Percentiles rank a stretch among this genome's conserved stretches.
Conservation (phyloP, 37 sponge, comb jelly and placozoan species). For the Chondrosia reniformis region DNA sequence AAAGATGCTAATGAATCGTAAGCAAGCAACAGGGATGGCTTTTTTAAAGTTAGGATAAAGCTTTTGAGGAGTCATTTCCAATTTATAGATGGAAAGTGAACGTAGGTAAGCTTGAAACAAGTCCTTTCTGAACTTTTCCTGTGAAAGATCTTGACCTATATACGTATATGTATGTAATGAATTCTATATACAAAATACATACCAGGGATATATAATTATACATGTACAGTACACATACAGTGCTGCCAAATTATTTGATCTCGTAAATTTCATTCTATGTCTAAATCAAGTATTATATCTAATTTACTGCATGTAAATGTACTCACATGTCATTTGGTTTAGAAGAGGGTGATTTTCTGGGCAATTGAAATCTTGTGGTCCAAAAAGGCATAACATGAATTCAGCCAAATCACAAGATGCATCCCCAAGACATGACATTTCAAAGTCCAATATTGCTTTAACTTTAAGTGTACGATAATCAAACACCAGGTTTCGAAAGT, state of each 20-base stretch:
- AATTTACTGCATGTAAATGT: neutral
- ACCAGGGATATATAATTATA: neutral
- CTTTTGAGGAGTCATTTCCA: neutral
- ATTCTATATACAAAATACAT: neutral
- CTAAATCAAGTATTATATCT: neutral
- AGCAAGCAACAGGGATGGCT: slow-evolving; percentile 1
- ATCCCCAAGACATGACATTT: slow-evolving; percentile 7
- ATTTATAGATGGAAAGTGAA: neutral
- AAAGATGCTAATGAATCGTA: neutral
- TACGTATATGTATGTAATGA: neutral
- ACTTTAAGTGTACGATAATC: neutral
- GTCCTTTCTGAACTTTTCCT: neutral
- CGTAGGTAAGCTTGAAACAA: neutral
- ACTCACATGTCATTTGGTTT: too few relatives aligned
- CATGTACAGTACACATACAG: neutral
- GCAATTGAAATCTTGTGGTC: neutral
- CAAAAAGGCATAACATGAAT: neutral
- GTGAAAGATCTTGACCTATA: neutral
- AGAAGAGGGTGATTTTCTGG: neutral
- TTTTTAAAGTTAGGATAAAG: neutral
- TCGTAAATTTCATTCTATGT: too few relatives aligned
- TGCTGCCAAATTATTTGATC: too few relatives aligned
- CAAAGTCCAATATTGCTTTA: neutral
- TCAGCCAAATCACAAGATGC: neutral
- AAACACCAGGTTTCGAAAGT: slow-evolving; percentile 1